A percentile compares a stretch with the other conserved stretches of the same genome.
Conservation (phyloP, 2,113 vertebrate genomes). For the Sarotherodon lohbergeri region DNA sequence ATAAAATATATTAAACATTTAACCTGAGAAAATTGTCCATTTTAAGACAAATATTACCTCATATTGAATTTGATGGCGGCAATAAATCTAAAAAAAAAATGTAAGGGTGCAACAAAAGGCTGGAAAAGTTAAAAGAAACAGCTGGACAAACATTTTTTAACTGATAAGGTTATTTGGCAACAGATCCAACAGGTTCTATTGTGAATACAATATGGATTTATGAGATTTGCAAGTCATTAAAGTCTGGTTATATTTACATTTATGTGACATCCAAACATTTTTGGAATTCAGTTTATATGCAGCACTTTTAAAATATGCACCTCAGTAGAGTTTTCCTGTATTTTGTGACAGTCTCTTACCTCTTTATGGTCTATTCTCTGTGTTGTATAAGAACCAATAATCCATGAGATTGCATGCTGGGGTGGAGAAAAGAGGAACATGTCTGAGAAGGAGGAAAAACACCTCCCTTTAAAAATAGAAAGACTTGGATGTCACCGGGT, state of each 20-base stretch:
- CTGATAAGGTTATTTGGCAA: not conserved
- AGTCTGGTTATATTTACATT: not conserved
- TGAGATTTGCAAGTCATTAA: not conserved
- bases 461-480: not conserved
- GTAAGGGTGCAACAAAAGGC: not conserved
- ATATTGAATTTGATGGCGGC: not conserved
- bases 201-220: not conserved
- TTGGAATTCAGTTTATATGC: accelerated
- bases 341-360: not conserved
- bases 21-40: not conserved
- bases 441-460: not conserved
- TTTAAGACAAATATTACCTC: not conserved
- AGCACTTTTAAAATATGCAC: not conserved
- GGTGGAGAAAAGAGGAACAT: not conserved
- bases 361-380: not conserved
- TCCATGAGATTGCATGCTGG: not conserved
- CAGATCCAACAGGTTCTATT: not conserved
- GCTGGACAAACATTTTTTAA: not conserved
- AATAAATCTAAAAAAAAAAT: accelerated
- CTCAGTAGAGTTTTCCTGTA: not conserved
- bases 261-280: not conserved
- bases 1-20: not conserved
- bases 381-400: not conserved
- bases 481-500: not conserved
- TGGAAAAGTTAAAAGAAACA: not conserved